A percentile compares a stretch with the other conserved stretches of the same genome.
Evolutionary conservation across 2,797 vertebrate genomes (phyloP).

Genomic region (Hydrolagus colliei): DNA sequence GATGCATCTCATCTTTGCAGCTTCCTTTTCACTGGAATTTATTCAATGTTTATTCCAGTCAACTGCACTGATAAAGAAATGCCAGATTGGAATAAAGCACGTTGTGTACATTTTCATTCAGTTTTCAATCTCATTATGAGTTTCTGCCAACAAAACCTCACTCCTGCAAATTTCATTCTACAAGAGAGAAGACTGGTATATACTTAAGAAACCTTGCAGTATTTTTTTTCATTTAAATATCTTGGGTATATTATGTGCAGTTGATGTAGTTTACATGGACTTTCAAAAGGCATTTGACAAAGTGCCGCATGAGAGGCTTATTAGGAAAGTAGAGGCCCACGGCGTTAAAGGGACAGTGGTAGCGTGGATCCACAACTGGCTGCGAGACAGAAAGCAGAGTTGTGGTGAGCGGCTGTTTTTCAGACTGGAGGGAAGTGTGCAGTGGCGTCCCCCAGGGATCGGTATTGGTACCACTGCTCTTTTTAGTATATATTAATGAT

Average conservation of each 20-base stretch:
- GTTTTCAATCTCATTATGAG: conserved; percentile 9
- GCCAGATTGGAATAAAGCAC: no score
- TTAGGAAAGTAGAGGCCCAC: no score
- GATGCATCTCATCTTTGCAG: neutral
- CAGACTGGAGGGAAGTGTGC: no score
- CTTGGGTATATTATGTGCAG: neutral
- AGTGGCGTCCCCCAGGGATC: no score
- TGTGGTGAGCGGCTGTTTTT: no score
- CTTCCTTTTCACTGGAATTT: neutral
- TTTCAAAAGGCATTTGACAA: no score
- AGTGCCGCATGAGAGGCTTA: no score
- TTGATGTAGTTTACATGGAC: neutral
- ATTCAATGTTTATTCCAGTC: neutral
- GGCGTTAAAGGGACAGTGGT: no score
- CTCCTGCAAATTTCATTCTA: neutral
- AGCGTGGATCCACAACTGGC: no score
- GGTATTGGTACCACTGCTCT: no score
- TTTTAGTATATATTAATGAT: no score
- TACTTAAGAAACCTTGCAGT: neutral
- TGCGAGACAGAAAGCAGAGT: no score
- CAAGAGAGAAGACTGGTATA: neutral
- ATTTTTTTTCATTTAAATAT: conserved; percentile 1
- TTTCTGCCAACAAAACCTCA: neutral
- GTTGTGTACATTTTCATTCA: neutral
- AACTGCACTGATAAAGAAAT: neutral